A percentile compares a stretch with the other conserved stretches of the same genome.
These are phyloP conservation scores for Drosophila leontia DNA, from an alignment of 1,140 invertebrate species.

Conservation along the genomic window DNA sequence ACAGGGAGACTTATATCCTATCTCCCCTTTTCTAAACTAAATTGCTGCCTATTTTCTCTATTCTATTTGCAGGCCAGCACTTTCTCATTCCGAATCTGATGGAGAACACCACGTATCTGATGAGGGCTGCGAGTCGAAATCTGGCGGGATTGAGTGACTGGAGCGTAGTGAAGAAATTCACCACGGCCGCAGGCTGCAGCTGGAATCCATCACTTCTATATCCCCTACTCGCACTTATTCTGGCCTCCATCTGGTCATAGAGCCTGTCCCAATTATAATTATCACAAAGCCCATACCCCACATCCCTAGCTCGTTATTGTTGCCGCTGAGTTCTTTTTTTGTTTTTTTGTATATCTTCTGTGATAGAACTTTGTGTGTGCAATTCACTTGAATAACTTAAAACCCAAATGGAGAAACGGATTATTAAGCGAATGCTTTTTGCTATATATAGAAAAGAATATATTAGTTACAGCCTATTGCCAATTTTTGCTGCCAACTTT, in stretches of 20 bases:
- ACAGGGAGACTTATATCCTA: neutral
- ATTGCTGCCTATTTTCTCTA: neutral
- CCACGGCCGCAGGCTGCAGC: constrained; percentile 56
- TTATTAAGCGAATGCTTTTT: constrained; percentile 42
- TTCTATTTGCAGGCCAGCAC: constrained; percentile 64
- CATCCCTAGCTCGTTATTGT: constrained; percentile 52
- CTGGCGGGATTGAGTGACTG: constrained; percentile 85
- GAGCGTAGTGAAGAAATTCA: constrained; percentile 69
- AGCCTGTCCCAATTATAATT: neutral
- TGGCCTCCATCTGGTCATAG: constrained; percentile 54
- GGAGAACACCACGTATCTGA: constrained; percentile 82
- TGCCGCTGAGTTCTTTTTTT: constrained; percentile 51
- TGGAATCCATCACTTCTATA: constrained; percentile 29
- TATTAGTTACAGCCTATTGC: constrained; percentile 55
- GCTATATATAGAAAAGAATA: constrained; percentile 41
- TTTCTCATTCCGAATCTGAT: constrained; percentile 76
- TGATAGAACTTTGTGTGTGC: constrained; percentile 76
- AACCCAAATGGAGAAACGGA: neutral
- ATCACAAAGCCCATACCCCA: neutral
- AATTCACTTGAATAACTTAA: constrained; percentile 58
- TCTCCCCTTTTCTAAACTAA: neutral
- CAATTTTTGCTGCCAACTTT: constrained; percentile 65
- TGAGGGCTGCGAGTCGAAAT: constrained; percentile 84
- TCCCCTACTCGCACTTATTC: constrained; percentile 25
- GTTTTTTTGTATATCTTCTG: constrained; percentile 71